Percentiles rank a stretch among this genome's conserved stretches.
phyloP scores from a whole-genome alignment of 2,797 vertebrate genomes.

The Acanthurus leucopareius region DNA sequence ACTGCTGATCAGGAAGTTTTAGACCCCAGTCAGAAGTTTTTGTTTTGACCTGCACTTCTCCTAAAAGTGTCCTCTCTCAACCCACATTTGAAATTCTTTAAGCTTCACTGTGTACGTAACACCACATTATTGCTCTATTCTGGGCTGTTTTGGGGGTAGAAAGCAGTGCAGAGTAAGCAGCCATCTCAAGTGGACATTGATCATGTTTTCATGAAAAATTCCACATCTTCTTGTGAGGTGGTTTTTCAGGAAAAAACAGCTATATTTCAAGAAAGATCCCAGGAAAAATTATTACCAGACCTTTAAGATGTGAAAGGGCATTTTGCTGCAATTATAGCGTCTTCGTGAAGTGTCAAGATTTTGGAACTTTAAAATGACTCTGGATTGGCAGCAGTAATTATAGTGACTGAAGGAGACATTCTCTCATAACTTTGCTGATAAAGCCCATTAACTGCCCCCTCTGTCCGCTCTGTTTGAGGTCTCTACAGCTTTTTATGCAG shows the following conservation, averaged over 20 bases:
- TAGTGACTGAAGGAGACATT: constrained; percentile 73
- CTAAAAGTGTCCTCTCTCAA: constrained; percentile 37
- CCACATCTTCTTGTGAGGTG: constrained; percentile 87
- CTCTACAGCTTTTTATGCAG: constrained; percentile 18
- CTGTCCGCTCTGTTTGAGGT: constrained; percentile 39
- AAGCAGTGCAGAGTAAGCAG: constrained; percentile 49
- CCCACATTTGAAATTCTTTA: constrained; percentile 69
- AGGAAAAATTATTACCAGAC: constrained; percentile 86
- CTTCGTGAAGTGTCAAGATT: constrained; percentile 90
- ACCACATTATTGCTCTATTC: constrained; percentile 75
- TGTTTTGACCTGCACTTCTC: constrained; percentile 36
- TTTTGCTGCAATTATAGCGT: constrained; percentile 87
- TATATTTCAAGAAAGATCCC: constrained; percentile 79
- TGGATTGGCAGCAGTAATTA: constrained; percentile 85
- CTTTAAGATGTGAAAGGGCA: constrained; percentile 85
- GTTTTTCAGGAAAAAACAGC: constrained; percentile 67
- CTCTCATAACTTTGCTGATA: constrained; percentile 77
- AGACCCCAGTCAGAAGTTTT: constrained; percentile 27
- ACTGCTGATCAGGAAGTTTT: constrained; percentile 17
- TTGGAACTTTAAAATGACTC: constrained; percentile 84
- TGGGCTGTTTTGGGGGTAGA: constrained; percentile 62
- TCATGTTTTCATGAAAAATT: constrained; percentile 96
- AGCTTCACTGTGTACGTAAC: constrained; percentile 77
- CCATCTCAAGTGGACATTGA: constrained; percentile 81
- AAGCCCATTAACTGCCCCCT: constrained; percentile 69